Evolutionary conservation across 2,113 vertebrate species (phyloP), one percentile per base, ranked within the genome.

Genomic region (Lamprotornis superbus): DNA sequence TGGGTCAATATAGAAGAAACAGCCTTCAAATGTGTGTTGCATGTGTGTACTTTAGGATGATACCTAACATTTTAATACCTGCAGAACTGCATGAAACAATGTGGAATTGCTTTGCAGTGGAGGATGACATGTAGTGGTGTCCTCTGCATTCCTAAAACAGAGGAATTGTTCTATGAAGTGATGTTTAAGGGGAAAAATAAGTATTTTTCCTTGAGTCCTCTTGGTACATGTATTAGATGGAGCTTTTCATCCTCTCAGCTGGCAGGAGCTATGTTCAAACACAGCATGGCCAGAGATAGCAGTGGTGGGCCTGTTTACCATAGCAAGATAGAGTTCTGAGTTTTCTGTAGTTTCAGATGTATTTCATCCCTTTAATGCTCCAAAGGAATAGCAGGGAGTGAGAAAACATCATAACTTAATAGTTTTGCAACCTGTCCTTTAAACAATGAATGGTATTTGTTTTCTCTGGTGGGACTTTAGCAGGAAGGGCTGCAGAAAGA

Each of bases 401-500:
- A 91, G 65, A 81, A 89, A 92, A 64, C 23, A 42, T 17, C 2
- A 0, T 30, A 35, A 35, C 47, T 67, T 52, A 16, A 28, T 23
- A 59, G 76, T 37, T 55, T 63, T 73, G 53, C 81, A 91, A 14
- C 37, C 28, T 3, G 1, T 53, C 0, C 3, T 39, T 83, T 78
- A 44, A 94, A 75, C 64, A 86, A 46, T 52, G 31, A 78, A 46
- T 17, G 20, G n/a, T 40, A 22, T 90, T 93, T 94, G 44, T 75
- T 90, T 92, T 70, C 68, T 86, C 24, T 0, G 7, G 20, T 74
- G 27, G 52, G 56, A 65, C 52, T 81, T 83, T 28, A 87, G 71
- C 79, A 90, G 85, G 76, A 95, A 96, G 37, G 65, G 68, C 73
- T 95, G 73, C 65, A 84, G 28, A 93, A 65, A 40, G 44, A 8